These are phyloP conservation scores for Caenorhabditis becei DNA, from an alignment of 2,888 invertebrate genomes.

Conservation along the genomic window DNA sequence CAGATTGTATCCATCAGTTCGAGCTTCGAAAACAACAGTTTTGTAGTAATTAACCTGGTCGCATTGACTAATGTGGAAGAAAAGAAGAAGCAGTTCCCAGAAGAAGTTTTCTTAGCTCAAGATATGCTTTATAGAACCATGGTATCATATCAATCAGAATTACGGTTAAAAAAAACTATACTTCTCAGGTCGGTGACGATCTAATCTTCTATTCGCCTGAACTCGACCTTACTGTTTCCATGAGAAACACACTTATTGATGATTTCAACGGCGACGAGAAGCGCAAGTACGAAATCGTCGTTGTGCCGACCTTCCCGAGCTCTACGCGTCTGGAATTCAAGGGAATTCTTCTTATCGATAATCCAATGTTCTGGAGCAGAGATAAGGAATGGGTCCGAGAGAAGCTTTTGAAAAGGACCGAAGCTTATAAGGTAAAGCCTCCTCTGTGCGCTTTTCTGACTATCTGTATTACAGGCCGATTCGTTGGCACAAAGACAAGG, in stretches of 20 bases:
- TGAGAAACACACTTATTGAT: conserved; percentile 10
- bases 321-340: conserved; percentile 24
- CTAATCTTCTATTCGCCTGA: conserved; percentile 4
- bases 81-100: conserved; percentile 30
- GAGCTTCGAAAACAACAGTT: conserved; percentile 24
- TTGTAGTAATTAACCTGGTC: conserved; percentile 9
- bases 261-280: background rate
- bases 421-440: background rate
- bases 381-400: conserved; percentile 36
- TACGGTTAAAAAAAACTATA: no score
- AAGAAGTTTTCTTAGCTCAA: conserved; percentile 21
- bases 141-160: background rate
- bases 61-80: conserved; percentile 22
- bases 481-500: background rate
- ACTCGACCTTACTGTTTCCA: background rate
- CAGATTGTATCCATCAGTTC: conserved; percentile 29
- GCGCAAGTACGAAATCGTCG: conserved; percentile 23
- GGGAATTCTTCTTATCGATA: conserved; percentile 11
- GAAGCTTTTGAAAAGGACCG: conserved; percentile 5
- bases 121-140: conserved; percentile 3
- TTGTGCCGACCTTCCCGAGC: conserved; percentile 14
- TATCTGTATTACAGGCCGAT: background rate
- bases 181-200: conserved; percentile 1
- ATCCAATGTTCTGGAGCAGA: background rate
- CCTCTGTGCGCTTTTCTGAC: background rate